Base-by-base conservation (phyloP, 1,140 invertebrate species). In the Coptotermes formosanus region DNA sequence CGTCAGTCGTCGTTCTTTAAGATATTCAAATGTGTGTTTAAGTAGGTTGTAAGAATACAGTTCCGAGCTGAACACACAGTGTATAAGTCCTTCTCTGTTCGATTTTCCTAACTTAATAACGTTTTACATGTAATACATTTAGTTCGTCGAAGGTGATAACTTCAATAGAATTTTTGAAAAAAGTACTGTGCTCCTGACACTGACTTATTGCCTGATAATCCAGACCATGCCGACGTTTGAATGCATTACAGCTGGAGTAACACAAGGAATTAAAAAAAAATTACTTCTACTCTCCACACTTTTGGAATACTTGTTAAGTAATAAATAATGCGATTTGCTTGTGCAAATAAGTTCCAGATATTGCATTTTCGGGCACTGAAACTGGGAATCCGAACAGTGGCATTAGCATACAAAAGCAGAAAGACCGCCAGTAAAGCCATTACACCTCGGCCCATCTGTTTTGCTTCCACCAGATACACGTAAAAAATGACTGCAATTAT, bases 31-130 rank as follows among this genome's bases (percentile, higher is more conserved):
- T 75, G 64, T 75, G 64, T 75, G 64, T 75, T 75, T 75, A 75
- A 75, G 64, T 75, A 75, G 64, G 64, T 75, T 75, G 64, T 75
- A 75, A 25, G 25, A 75, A 75, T 75, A 75, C 25, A 75, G 64
- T 30, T 30, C 25, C n/a, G 9, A 75, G 14, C 6, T 75, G n/a
- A 64, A 64, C 59, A 64, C 59, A 75, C 64, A n/a, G 14, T 19
- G 11, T 9, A 75, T 9, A 75, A 4, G 64, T 30, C 64, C 4
- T 75, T 30, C 8, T 30, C 19, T n/a, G 11, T 30, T 75, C 2
- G 30, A n/a, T 75, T 8, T 9, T 30, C 25, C n/a, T 75, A 75
- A 75, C n/a, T 75, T 75, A 75, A 75, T 75, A 75, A 75, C 16
- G 0, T 6, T 14, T 75, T 75, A 75, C 64, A 75, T 30, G 2